Conservation (phyloP, 2,888 invertebrate species). For the Caenorhabditis afra region DNA sequence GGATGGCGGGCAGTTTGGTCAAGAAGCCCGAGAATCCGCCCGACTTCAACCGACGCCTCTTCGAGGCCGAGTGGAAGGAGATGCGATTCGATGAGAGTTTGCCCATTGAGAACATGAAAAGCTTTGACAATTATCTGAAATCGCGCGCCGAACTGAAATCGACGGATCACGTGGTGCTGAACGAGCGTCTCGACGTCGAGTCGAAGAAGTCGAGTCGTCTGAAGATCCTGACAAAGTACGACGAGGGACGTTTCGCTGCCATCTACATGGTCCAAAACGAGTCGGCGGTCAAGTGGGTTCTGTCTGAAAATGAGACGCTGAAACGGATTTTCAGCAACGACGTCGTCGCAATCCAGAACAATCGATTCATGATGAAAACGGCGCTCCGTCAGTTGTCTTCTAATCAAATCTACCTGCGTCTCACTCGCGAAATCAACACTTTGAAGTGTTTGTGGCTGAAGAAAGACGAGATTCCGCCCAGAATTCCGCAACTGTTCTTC, state of each 20-base stretch:
- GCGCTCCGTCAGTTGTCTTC: constrained; percentile 38
- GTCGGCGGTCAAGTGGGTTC: constrained; percentile 45
- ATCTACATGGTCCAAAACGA: constrained; percentile 55
- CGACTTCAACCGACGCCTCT: constrained; percentile 8
- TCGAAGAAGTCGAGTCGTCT: constrained; percentile 49
- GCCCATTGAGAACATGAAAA: constrained; percentile 6
- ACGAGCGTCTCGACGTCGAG: constrained; percentile 41
- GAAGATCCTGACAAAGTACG: constrained; percentile 53
- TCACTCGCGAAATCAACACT: constrained; percentile 41
- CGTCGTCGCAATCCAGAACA: constrained; percentile 35
- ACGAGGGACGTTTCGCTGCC: constrained; percentile 54
- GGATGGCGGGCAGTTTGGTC: constrained; percentile 37
- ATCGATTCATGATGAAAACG: constrained; percentile 51
- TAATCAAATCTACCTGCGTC: constrained; percentile 26
- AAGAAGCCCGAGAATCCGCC: constrained; percentile 51
- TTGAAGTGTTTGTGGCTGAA: constrained; percentile 17
- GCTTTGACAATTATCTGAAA: constrained; percentile 41
- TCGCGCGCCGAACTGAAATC: constrained; percentile 41
- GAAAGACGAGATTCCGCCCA: constrained; percentile 24
- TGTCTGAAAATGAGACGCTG: neutral
- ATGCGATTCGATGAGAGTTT: constrained; percentile 25
- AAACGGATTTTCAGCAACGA: constrained; percentile 30
- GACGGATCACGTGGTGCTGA: constrained; percentile 45
- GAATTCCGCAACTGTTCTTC: constrained; percentile 26
- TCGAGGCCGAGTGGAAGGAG: constrained; percentile 44